Percentiles rank a stretch among this genome's conserved stretches.
Evolutionary conservation across 1,140 invertebrate genomes (phyloP).

Genomic region (Zelostemma sp.): DNA sequence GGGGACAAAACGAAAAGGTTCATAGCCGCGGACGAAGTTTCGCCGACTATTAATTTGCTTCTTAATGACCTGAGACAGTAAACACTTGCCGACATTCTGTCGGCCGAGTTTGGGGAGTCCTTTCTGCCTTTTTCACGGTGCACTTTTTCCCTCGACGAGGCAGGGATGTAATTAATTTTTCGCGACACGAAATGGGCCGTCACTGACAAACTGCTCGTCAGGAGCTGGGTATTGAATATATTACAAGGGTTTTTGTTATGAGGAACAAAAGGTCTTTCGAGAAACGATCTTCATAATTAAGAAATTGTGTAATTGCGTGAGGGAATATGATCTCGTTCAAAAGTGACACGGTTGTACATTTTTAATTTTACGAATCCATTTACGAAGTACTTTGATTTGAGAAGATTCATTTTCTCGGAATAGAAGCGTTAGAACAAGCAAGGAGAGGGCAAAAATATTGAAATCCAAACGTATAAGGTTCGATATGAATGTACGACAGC

Average conservation of each 20-base stretch:
- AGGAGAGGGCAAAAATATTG: slow-evolving; percentile 1
- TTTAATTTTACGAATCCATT: too few relatives aligned
- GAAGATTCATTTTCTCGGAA: background rate
- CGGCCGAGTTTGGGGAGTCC: slow-evolving; percentile 4
- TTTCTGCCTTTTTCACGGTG: slow-evolving; percentile 16
- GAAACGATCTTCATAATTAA: background rate
- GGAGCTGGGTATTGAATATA: slow-evolving; percentile 1
- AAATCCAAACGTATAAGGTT: background rate
- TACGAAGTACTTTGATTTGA: too few relatives aligned
- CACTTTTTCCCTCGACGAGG: slow-evolving; percentile 11
- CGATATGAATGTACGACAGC: slow-evolving; percentile 6
- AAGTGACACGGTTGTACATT: too few relatives aligned
- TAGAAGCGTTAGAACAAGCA: background rate
- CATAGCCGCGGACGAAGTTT: slow-evolving; percentile 48
- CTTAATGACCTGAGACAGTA: slow-evolving; percentile 46
- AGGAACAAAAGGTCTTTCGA: too few relatives aligned
- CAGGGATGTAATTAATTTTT: slow-evolving; percentile 46
- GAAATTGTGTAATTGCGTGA: background rate
- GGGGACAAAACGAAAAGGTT: slow-evolving; percentile 37
- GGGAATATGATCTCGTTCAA: background rate
- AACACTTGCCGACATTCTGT: slow-evolving; percentile 49
- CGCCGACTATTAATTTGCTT: slow-evolving; percentile 56
- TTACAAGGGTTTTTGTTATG: too few relatives aligned
- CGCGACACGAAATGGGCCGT: slow-evolving; percentile 27
- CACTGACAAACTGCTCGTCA: slow-evolving; percentile 14